Evolutionary conservation across 2,888 invertebrate species (phyloP), one percentile per base, ranked within the genome.

Genomic region (Ethmia dodecea): DNA sequence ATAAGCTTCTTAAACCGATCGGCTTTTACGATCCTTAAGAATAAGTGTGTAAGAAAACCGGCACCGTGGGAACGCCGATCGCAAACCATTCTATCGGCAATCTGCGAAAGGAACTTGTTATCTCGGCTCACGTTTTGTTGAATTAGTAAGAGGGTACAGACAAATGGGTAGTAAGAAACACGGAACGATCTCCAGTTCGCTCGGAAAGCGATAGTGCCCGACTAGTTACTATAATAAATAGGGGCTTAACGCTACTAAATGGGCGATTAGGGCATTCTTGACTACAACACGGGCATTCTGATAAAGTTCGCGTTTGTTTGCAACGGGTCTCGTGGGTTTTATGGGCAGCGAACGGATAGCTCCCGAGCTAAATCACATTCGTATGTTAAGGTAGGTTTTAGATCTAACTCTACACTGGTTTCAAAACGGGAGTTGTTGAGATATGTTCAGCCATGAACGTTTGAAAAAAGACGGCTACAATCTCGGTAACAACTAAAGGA

Each of bases 161-260:
- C 65, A 73, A 75, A 75, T 66, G 68, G 68, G 44, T 54, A 57
- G 66, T 69, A 70, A 73, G 67, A 68, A 71, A 66, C 69, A 60
- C 59, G 60, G 56, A 74, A 73, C 71, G 65, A 63, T 68, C 70
- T 62, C 65, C 48, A 54, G 60, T 62, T 67, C 59, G 56, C 56
- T 50, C 63, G 56, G 66, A 73, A 78, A 73, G 63, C 75, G 73
- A 78, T 80, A 80, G 78, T 76, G 69, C 63, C 63, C 60, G 62
- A 65, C 78, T 77, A 79, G 76, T 76, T 78, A 71, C 73, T 63
- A 80, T 79, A 79, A 74, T 72, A 76, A 76, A 77, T 76, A 73
- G 72, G 60, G 61, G 67, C 70, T 75, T 74, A 70, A 69, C 67
- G 66, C 60, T 67, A 59, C 71, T 71, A 69, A 77, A 77, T 75